These are phyloP conservation scores for Hemichromis elongatus DNA, from an alignment of 2,113 vertebrate genomes.

Conservation along the genomic window DNA sequence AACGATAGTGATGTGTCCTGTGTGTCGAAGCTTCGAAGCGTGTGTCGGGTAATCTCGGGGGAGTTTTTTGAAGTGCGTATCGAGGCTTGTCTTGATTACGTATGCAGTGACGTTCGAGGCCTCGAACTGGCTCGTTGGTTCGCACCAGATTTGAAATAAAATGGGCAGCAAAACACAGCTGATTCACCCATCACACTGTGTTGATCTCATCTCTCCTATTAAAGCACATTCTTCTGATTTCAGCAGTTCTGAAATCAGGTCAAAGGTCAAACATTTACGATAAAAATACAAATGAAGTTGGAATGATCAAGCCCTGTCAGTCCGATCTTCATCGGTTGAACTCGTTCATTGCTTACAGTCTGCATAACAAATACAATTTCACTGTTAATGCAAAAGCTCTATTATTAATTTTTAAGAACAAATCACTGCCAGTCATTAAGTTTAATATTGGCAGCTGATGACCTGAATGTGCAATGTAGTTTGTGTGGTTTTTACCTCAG, in stretches of 20 bases:
- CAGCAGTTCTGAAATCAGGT: background rate
- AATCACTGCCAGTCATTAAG: background rate
- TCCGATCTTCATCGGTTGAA: background rate
- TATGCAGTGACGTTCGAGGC: no score
- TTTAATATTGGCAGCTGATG: background rate
- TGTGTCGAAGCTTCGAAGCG: no score
- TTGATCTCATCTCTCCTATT: no score
- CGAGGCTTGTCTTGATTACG: no score
- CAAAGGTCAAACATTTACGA: rapidly evolving
- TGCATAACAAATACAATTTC: rapidly evolving
- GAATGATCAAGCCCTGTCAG: background rate
- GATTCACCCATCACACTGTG: no score
- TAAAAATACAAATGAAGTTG: background rate
- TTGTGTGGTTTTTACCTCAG: rapidly evolving
- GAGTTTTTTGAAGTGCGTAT: no score
- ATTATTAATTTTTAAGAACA: rapidly evolving
- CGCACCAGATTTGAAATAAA: no score
- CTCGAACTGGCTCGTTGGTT: no score
- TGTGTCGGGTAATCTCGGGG: no score
- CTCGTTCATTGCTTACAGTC: background rate
- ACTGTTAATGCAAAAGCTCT: background rate
- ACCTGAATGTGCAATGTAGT: background rate
- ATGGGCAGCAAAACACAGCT: no score
- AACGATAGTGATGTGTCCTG: no score
- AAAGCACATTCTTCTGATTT: background rate